Base-by-base conservation (phyloP, 2,797 vertebrate genomes). In the Sebastes taczanowskii region DNA sequence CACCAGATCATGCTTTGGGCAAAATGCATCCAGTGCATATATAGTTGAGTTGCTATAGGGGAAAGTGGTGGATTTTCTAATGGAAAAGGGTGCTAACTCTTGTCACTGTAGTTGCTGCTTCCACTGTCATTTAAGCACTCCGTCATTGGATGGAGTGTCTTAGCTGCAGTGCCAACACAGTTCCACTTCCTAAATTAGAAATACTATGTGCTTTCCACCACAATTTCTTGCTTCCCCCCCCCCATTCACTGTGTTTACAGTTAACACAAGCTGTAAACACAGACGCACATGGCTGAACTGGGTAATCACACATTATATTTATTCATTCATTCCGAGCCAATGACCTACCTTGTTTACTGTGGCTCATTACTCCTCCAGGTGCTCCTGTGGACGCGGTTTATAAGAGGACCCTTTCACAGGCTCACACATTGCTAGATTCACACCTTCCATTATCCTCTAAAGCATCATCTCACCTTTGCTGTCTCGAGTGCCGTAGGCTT, bases 371-470 rank as follows among this genome's bases (percentile, higher is more conserved):
- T 62, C 83, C 74, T 69, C 63, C 78, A 72, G 80, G 85, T 67
- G 67, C 67, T 69, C 53, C 63, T 68, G 74, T 56, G 69, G 66
- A 70, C 1, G 1, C 38, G 7, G 18, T 61, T 25, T 25, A 18
- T n/a, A 35, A 53, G 49, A 84, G 67, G 61, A 63, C 68, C 64
- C 52, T 79, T 11, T 56, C 77, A 82, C 77, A 84, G 27, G 60
- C 79, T 66, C 52, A 0, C 72, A 74, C 71, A 42, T 68, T 38
- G 73, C 80, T 61, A n/a, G 5, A 72, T 77, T 82, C 83, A 73
- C 87, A 83, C 83, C 79, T 86, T 73, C 69, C 60, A 71, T 78
- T 84, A 87, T 80, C 74, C 87, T 82, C 23, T 22, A 63, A 86
- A 78, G 7, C 69, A 10, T 59, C 56, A n/a, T 68, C 53, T 83